These are phyloP conservation scores for Muntiacus reevesi DNA, from an alignment of 2,113 vertebrate genomes.

Conservation along the genomic window DNA sequence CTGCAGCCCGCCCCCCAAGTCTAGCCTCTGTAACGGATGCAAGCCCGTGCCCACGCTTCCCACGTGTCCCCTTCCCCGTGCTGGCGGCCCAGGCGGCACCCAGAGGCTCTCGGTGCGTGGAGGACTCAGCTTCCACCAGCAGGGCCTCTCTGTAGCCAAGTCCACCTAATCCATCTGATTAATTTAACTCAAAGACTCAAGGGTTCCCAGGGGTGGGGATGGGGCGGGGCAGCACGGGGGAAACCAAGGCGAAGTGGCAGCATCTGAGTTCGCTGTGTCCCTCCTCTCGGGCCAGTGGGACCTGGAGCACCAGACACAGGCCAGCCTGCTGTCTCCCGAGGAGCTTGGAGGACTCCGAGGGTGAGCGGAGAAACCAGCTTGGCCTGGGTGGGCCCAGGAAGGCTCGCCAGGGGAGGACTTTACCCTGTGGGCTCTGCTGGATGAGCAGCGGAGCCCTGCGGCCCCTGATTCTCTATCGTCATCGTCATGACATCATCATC, in stretches of 20 bases:
- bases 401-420: not conserved
- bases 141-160: constrained; percentile 49
- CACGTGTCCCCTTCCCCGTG: not conserved
- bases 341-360: not conserved
- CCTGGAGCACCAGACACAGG: not conserved
- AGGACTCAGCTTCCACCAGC: constrained; percentile 52
- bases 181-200: constrained; percentile 71
- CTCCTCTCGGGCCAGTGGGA: not conserved
- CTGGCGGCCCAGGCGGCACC: constrained; percentile 51
- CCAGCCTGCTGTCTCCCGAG: not conserved
- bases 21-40: constrained; percentile 85
- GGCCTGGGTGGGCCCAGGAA: not conserved
- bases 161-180: constrained; percentile 74
- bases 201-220: not conserved
- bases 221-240: not conserved
- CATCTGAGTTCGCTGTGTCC: not conserved
- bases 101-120: constrained; percentile 26
- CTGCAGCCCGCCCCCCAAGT: not conserved
- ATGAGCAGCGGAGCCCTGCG: not conserved
- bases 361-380: fast-evolving
- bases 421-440: not conserved
- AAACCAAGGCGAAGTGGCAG: fast-evolving
- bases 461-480: fast-evolving
- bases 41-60: constrained; percentile 76
- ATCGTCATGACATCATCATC: not conserved